Evolutionary conservation across 2,797 vertebrate genomes (phyloP), one percentile per base, ranked within the genome.

Genomic region (Sciurus carolinensis): DNA sequence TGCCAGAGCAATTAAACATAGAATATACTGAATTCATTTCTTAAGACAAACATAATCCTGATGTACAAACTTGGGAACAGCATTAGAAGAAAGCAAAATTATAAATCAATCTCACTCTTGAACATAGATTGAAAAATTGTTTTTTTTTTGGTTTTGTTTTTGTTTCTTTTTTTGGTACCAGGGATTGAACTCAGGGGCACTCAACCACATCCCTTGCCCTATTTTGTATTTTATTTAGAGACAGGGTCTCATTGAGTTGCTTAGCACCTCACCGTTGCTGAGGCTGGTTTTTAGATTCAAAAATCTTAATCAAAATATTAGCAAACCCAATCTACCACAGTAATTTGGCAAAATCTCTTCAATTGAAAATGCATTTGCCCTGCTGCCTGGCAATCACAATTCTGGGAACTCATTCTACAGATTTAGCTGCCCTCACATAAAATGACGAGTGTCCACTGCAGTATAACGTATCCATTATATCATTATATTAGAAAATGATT

Each of bases 311-410:
- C 28, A 92, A 71, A 66, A 36, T 44, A 82, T 85, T 84, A 93
- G 6, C 59, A 89, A 95, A 81, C 39, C 22, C 88, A 95, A 33
- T 20, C 36, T 7, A 87, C 26, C 10, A 94, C 18, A 12, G 22
- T n/a, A 85, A 66, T 85, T 75, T 94, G 52, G 54, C 67, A 96
- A 89, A 85, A 88, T 66, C 57, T 94, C 44, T 66, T 90, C 39
- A 67, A 66, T 83, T 92, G 81, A 57, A 90, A 92, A 39, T 62
- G 4, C 1, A 59, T 95, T 81, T 73, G 73, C 42, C 22, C 20
- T 17, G 3, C 39, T 30, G 57, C 33, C 66, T 69, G 67, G 20
- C 62, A 92, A 54, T 83, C 11, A 75, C 12, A 77, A 57, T 81
- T 90, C 82, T 75, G 30, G 3, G 39, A 54, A 75, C 54, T 90